phyloP scores from a whole-genome alignment of 2,113 vertebrate species.

The Microtus ochrogaster region DNA sequence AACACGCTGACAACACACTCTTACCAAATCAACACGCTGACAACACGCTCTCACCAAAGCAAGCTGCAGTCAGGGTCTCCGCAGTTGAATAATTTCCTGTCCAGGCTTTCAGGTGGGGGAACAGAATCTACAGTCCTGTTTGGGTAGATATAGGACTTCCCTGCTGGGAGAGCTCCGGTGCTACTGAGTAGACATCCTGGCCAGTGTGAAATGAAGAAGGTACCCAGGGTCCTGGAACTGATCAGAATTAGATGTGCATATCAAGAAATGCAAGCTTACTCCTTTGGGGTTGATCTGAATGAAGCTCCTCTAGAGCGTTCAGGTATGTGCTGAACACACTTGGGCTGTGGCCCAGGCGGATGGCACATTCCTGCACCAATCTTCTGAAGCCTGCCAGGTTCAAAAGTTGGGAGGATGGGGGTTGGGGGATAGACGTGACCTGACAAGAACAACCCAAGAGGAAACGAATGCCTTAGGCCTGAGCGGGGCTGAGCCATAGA shows the following conservation, averaged over 20 bases:
- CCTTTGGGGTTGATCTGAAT: conserved; percentile 33
- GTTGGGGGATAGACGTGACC: neutral
- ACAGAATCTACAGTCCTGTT: conserved; percentile 47
- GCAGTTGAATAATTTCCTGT: conserved; percentile 75
- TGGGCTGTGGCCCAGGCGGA: conserved; percentile 47
- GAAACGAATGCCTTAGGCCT: neutral
- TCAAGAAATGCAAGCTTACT: neutral
- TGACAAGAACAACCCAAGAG: neutral
- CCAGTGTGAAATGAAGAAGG: neutral
- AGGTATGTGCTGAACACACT: conserved; percentile 68
- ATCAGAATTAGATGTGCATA: conserved; percentile 1
- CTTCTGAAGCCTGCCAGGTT: conserved; percentile 59
- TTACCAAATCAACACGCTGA: too few species aligned
- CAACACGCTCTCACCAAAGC: conserved; percentile 70
- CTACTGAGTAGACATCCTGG: neutral
- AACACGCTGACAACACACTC: conserved; percentile 64
- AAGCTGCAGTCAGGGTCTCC: conserved; percentile 57
- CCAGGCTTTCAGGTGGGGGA: conserved; percentile 61
- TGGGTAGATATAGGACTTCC: conserved; percentile 30
- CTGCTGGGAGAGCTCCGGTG: neutral
- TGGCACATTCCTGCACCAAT: conserved; percentile 63
- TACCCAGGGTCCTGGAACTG: neutral
- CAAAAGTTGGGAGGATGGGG: neutral
- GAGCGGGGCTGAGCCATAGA: neutral
- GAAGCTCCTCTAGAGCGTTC: conserved; percentile 6